Evolutionary conservation across 2,888 invertebrate species (phyloP), one percentile per base, ranked within the genome.

Genomic region (Nomada ferruginata): DNA sequence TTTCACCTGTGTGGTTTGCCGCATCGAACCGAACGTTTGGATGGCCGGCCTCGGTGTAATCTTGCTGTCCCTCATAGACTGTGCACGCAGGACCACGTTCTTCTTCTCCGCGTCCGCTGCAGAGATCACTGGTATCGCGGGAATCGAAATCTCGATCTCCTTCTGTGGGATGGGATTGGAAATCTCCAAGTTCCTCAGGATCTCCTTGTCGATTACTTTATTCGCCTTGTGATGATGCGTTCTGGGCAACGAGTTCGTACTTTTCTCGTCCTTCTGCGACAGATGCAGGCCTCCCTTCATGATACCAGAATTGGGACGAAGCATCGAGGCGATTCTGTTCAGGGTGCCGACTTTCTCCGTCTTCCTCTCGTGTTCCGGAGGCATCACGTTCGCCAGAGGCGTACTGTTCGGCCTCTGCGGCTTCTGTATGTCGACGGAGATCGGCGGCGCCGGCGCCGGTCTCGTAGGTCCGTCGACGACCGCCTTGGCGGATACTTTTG

Each of bases 11-110:
- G 95, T 95, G 0, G 96, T 95, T 87, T 97, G 96, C 44, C 98
- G 94, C 97, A 97, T 97, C 0, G 97, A 97, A 0, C 97, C 97
- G 89, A 97, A 97, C 47, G 96, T 96, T 83, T 96, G 97, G 50
- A 97, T 95, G 0, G 94, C 94, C 0, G 97, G 96, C 90, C 96
- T 95, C 20, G 94, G 94, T 0, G 94, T 92, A 7, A 93, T 90
- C 60, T 93, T 92, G 1, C 93, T 91, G 69, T 96, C 96, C 85
- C 97, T 94, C 97, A 98, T 97, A 87, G 97, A 97, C 90, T 97
- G 97, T 0, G 97, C 96, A 70, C 98, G 95, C 94, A 96, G 96
- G 0, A 97, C 96, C 18, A 96, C 95, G 0, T 94, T 93, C 66
- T 95, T 95, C 59, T 95, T 94, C 18, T 96, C 96, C 94, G 61